Evolutionary conservation across 2,797 vertebrate genomes (phyloP).

Genomic region (Philypnodon macrostomus): DNA sequence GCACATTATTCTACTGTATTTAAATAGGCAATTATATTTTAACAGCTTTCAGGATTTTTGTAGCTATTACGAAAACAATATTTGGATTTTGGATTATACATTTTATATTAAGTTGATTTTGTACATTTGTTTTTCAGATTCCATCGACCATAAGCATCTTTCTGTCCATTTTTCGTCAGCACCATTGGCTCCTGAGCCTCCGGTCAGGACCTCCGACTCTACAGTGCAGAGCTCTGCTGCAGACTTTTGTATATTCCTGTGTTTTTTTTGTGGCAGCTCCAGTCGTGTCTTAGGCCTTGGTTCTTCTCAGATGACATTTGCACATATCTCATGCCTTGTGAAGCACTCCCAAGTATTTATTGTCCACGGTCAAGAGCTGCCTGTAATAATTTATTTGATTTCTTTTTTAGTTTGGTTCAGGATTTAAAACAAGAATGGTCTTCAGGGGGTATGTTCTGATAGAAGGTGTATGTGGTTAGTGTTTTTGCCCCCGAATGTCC

Average conservation of each 20-base stretch:
- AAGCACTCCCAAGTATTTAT: constrained; percentile 54
- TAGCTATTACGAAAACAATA: neutral
- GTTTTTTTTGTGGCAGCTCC: constrained; percentile 27
- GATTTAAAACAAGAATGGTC: constrained; percentile 6
- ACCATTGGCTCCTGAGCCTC: constrained; percentile 7
- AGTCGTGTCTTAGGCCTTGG: constrained; percentile 37
- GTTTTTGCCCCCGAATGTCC: constrained; percentile 11
- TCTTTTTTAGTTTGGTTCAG: constrained; percentile 12
- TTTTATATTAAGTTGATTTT: neutral
- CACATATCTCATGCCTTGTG: constrained; percentile 48
- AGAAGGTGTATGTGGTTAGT: constrained; percentile 16
- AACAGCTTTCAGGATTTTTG: too few relatives aligned
- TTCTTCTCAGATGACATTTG: constrained; percentile 40
- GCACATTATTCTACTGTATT: too few relatives aligned
- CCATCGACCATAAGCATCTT: constrained; percentile 73
- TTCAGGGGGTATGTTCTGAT: neutral
- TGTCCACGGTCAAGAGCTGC: constrained; percentile 34
- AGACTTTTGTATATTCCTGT: constrained; percentile 28
- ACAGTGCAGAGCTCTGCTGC: constrained; percentile 17
- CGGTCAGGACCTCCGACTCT: constrained; percentile 22
- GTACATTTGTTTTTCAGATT: constrained; percentile 69
- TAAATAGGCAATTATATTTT: too few relatives aligned
- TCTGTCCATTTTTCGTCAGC: constrained; percentile 25
- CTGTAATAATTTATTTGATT: constrained; percentile 10
- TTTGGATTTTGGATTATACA: neutral